phyloP scores from a whole-genome alignment of 53 echinoderm and acorn worm genomes.

The Antedon mediterranea region DNA sequence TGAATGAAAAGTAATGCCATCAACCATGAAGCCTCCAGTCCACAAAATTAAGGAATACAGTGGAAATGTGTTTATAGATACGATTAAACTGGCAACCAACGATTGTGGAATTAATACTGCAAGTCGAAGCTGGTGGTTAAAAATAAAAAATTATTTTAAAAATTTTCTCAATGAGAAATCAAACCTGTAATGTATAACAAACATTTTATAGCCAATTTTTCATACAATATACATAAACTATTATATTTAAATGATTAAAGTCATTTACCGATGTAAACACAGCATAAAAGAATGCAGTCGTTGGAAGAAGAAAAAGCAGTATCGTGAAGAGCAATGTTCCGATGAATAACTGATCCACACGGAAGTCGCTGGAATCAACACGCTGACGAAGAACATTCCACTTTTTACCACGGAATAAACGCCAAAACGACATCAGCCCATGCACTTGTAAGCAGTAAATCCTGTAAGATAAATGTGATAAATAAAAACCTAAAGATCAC shows the following conservation, averaged over 20 bases:
- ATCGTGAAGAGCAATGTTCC: constrained; percentile 91
- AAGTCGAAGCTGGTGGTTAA: constrained; percentile 42
- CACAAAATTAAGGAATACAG: constrained; percentile 48
- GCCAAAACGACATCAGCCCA: constrained; percentile 48
- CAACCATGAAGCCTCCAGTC: constrained; percentile 9
- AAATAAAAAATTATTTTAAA: too few relatives aligned
- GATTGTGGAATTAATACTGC: constrained; percentile 41
- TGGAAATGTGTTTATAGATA: constrained; percentile 46
- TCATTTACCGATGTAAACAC: constrained; percentile 73
- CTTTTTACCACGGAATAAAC: constrained; percentile 89
- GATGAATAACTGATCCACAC: constrained; percentile 84
- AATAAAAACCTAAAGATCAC: too few relatives aligned
- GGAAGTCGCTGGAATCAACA: constrained; percentile 80
- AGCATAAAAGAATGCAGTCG: constrained; percentile 70
- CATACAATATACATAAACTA: too few relatives aligned
- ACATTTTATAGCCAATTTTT: too few relatives aligned
- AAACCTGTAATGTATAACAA: too few relatives aligned
- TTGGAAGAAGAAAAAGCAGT: constrained; percentile 82
- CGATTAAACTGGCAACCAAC: constrained; percentile 21
- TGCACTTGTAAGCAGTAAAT: constrained; percentile 73
- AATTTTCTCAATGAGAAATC: too few relatives aligned
- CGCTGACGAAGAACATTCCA: constrained; percentile 87
- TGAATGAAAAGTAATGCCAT: constrained; percentile 26
- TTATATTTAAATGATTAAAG: not conserved
- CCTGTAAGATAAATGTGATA: constrained; percentile 26